A percentile compares a stretch with the other conserved stretches of the same genome.
Evolutionary conservation across 2,888 invertebrate genomes (phyloP).

Genomic region (Selenia dentaria): DNA sequence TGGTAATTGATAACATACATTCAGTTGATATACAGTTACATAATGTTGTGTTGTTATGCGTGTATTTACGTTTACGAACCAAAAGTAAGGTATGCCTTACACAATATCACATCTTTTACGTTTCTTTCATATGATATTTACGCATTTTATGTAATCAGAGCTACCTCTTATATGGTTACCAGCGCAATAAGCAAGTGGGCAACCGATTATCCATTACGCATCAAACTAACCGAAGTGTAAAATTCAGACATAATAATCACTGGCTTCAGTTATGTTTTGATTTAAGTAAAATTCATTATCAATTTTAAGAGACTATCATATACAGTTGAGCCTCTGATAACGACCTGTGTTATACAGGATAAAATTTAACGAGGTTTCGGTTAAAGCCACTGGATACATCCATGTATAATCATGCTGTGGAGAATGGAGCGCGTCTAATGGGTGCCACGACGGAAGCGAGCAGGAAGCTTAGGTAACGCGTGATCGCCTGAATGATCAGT

Average conservation of each 20-base stretch:
- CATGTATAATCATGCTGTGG: slow-evolving; percentile 17
- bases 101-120: slow-evolving; percentile 3
- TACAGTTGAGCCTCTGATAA: too few species aligned
- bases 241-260: slow-evolving; percentile 1
- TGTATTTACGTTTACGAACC: too few species aligned
- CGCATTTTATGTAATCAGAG: slow-evolving; percentile 6
- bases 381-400: slow-evolving; percentile 6
- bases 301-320: too few species aligned
- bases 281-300: too few species aligned
- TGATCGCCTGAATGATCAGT: slow-evolving; percentile 53
- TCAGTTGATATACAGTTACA: too few species aligned
- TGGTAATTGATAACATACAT: too few species aligned
- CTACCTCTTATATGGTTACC: slow-evolving; percentile 9
- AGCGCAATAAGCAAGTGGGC: slow-evolving; percentile 3
- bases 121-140: slow-evolving; percentile 4
- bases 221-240: slow-evolving; percentile 6
- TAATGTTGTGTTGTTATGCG: too few species aligned
- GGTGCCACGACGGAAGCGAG: slow-evolving; percentile 49
- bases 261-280: too few species aligned
- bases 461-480: slow-evolving; percentile 68
- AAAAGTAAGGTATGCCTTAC: too few species aligned
- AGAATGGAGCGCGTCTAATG: slow-evolving; percentile 55
- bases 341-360: too few species aligned
- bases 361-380: too few species aligned
- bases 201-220: slow-evolving; percentile 15